Percentiles rank a stretch among this genome's conserved stretches.
Conservation (phyloP, 2,113 vertebrate species). For the Potamarius usumacintae region DNA sequence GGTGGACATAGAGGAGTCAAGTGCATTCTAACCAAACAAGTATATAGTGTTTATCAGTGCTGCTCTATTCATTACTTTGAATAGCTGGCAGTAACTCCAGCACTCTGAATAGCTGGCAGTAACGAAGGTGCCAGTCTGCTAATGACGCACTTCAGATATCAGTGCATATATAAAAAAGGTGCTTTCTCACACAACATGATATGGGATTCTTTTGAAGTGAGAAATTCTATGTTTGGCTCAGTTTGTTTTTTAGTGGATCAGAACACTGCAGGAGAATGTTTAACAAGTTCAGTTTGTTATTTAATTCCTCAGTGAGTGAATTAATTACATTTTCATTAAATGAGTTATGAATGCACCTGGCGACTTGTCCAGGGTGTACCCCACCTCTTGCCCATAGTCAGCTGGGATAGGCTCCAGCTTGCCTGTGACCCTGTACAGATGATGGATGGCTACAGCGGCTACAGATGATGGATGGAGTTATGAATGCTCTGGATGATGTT, state of each 20-base stretch:
- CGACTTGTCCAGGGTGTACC: too few relatives aligned
- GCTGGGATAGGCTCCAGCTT: too few relatives aligned
- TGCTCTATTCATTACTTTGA: neutral
- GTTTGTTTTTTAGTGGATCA: neutral
- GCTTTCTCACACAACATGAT: constrained; percentile 5
- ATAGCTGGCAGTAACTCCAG: neutral
- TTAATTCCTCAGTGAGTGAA: neutral
- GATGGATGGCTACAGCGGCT: too few relatives aligned
- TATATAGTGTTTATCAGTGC: neutral
- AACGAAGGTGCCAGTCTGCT: constrained; percentile 18
- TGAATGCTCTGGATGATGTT: neutral
- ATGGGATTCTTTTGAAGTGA: constrained; percentile 20
- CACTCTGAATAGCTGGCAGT: constrained; percentile 13
- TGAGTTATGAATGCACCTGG: neutral
- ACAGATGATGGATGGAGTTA: too few relatives aligned
- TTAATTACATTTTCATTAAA: neutral
- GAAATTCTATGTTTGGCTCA: neutral
- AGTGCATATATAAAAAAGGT: constrained; percentile 33
- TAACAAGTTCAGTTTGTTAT: neutral
- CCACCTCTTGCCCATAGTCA: neutral
- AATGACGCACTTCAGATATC: constrained; percentile 39
- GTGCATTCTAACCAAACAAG: neutral
- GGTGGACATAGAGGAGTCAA: neutral
- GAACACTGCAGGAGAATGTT: neutral
- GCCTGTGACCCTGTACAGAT: too few relatives aligned